These are phyloP conservation scores for Leptothorax acervorum DNA, from an alignment of 2,888 invertebrate species.

Conservation along the genomic window DNA sequence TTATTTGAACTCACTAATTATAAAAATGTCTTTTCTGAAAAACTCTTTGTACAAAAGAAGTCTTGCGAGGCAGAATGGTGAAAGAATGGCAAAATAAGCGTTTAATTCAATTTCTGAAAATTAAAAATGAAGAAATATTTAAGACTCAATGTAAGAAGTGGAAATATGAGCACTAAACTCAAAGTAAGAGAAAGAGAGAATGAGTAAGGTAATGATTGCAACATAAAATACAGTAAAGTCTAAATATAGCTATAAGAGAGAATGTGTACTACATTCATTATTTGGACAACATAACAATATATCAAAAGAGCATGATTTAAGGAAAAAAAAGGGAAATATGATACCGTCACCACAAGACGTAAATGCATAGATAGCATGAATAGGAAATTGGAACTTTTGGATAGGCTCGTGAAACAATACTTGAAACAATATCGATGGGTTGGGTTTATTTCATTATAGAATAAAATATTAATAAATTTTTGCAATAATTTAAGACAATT, in stretches of 20 bases:
- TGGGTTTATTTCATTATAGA: constrained; percentile 62
- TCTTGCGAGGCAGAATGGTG: not conserved
- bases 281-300: constrained; percentile 69
- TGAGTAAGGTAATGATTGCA: constrained; percentile 57
- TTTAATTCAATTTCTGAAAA: constrained; percentile 31
- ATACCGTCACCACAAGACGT: constrained; percentile 78
- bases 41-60: constrained; percentile 13
- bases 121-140: constrained; percentile 27
- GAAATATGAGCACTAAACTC: constrained; percentile 45
- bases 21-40: constrained; percentile 42
- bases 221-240: constrained; percentile 69
- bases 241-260: constrained; percentile 70
- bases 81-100: constrained; percentile 31
- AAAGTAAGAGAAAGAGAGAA: constrained; percentile 32
- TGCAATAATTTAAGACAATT: not conserved
- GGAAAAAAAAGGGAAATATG: constrained; percentile 60
- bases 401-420: constrained; percentile 33
- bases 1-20: not conserved
- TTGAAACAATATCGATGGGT: constrained; percentile 68
- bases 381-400: constrained; percentile 63
- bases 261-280: constrained; percentile 67
- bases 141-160: constrained; percentile 28
- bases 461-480: constrained; percentile 43
- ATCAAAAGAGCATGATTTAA: constrained; percentile 72
- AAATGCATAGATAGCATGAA: constrained; percentile 75